phyloP scores from a whole-genome alignment of 1,140 invertebrate species.

The Trichonephila clavipes region DNA sequence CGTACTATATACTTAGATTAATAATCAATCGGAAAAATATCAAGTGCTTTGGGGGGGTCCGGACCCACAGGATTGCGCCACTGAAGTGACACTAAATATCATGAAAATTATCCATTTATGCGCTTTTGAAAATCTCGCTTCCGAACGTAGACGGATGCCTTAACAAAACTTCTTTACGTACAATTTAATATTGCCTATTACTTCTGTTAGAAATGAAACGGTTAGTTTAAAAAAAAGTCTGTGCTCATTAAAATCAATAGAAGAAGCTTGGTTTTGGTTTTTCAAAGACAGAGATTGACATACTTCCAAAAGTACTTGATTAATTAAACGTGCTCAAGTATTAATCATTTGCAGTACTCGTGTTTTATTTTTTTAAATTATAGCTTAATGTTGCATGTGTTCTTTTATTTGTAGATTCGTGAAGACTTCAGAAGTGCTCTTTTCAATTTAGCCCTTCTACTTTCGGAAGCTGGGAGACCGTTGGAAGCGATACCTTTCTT shows the following conservation, averaged over 20 bases:
- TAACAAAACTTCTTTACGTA: too few relatives aligned
- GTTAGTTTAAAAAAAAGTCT: neutral
- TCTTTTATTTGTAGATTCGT: constrained; percentile 81
- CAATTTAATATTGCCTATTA: too few relatives aligned
- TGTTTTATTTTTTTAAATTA: neutral
- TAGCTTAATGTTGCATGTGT: neutral
- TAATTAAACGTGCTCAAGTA: neutral
- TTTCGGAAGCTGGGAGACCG: constrained; percentile 92
- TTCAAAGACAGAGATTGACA: neutral
- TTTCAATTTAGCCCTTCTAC: constrained; percentile 94
- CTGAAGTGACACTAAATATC: too few relatives aligned
- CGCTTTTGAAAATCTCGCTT: too few relatives aligned
- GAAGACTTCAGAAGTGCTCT: constrained; percentile 91
- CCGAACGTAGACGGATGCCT: too few relatives aligned
- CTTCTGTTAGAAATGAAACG: neutral
- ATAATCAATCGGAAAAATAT: too few relatives aligned
- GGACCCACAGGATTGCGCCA: too few relatives aligned
- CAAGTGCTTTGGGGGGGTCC: too few relatives aligned
- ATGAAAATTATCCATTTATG: too few relatives aligned
- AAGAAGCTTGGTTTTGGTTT: neutral
- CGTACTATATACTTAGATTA: too few relatives aligned
- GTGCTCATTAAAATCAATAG: neutral
- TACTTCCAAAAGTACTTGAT: neutral
- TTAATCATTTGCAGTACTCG: neutral
- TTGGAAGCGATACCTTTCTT: constrained; percentile 95